Percentiles rank a stretch among this genome's conserved stretches.
phyloP scores from a whole-genome alignment of 2,888 invertebrate genomes.

The Sicus ferrugineus region DNA sequence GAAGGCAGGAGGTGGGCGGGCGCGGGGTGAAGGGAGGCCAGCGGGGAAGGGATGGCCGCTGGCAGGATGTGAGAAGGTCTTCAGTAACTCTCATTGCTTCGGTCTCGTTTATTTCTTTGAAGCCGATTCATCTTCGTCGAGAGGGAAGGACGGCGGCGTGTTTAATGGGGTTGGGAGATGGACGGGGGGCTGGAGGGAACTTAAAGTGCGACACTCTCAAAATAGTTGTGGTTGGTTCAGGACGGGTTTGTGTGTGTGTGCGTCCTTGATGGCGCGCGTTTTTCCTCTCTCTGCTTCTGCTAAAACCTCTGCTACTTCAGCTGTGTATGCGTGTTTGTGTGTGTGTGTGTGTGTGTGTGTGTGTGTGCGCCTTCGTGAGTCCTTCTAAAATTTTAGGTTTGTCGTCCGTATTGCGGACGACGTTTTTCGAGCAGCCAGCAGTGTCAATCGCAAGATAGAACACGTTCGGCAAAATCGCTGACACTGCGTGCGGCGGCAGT shows the following conservation, averaged over 20 bases:
- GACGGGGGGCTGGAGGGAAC: background rate
- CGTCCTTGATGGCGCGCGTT: slow-evolving; percentile 12
- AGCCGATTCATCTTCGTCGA: background rate
- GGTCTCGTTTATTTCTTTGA: slow-evolving; percentile 3
- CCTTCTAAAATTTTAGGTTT: background rate
- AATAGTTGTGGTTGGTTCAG: background rate
- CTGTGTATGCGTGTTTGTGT: background rate
- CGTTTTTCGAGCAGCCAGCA: background rate
- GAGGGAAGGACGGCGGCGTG: background rate
- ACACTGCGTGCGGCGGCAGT: background rate
- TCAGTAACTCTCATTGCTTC: background rate
- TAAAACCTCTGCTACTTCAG: background rate
- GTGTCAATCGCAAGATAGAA: slow-evolving; percentile 8
- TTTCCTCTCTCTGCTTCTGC: background rate
- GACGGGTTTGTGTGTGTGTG: background rate
- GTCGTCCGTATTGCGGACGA: background rate
- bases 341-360: background rate
- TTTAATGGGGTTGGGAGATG: background rate
- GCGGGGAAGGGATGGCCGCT: background rate
- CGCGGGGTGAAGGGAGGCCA: background rate
- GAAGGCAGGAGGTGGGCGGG: background rate
- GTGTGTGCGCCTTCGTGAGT: background rate
- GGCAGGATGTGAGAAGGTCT: background rate
- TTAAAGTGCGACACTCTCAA: background rate
- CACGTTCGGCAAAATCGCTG: slow-evolving; percentile 1